These are phyloP conservation scores for Echiichthys vipera DNA, from an alignment of 2,797 vertebrate species.

Conservation along the genomic window DNA sequence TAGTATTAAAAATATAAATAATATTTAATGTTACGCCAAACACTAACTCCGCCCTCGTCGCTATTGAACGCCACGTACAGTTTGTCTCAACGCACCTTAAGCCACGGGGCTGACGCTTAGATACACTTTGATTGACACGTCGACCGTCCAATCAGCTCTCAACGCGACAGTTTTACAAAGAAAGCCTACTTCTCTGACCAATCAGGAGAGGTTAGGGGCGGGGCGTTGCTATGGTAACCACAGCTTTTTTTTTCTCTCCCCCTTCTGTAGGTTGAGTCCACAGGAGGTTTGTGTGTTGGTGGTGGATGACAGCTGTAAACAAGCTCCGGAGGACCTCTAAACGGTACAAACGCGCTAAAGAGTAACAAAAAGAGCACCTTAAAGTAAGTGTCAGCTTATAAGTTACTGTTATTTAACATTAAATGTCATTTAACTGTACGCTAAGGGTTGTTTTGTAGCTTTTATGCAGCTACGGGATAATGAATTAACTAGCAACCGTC, in stretches of 20 bases:
- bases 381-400: conserved; percentile 19
- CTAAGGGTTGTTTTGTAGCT: conserved; percentile 1
- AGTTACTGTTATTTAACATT: not conserved
- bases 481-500: conserved; percentile 30
- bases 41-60: conserved; percentile 27
- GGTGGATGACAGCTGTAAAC: conserved; percentile 67
- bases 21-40: not conserved
- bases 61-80: conserved; percentile 70
- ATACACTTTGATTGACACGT: conserved; percentile 61
- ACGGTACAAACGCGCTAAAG: not conserved
- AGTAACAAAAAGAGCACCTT: not conserved
- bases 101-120: not conserved
- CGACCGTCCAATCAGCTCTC: conserved; percentile 62
- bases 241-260: conserved; percentile 10
- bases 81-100: conserved; percentile 66
- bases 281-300: conserved; percentile 40
- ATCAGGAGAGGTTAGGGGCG: conserved; percentile 53
- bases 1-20: not conserved
- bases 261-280: conserved; percentile 43
- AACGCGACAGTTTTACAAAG: conserved; percentile 60
- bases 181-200: conserved; percentile 51
- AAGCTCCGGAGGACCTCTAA: conserved; percentile 26
- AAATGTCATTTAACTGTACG: not conserved
- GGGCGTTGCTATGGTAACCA: conserved; percentile 69
- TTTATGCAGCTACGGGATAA: conserved; percentile 1